Evolutionary conservation across 2,888 invertebrate genomes (phyloP), one percentile per base, ranked within the genome.

Genomic region (Hyles lineata): DNA sequence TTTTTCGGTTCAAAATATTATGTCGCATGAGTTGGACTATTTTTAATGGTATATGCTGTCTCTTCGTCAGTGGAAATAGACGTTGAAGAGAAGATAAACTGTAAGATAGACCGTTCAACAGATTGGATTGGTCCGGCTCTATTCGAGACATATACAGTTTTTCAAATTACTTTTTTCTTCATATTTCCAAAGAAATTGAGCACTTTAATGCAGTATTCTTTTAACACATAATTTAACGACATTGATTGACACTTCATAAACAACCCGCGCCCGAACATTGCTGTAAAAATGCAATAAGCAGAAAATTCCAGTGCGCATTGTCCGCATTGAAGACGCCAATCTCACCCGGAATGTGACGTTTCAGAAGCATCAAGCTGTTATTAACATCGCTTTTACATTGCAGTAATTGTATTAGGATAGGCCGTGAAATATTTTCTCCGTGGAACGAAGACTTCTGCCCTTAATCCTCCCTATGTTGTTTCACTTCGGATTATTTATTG

Each of bases 371-470:
- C 79, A 77, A 74, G 78, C 79, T 81, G 78, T 84, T 83, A 82
- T 85, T 83, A 84, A 80, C 81, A 83, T 79, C 78, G 81, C 80
- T 81, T 80, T 80, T 84, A 85, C 86, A 87, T 89, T 82, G 84
- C 88, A 83, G 87, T 90, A 89, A 91, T 90, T 89, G 89, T 87
- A 90, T 90, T 90, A 87, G 89, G 80, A 82, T 80, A 79, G 77
- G 82, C 80, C 81, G 87, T 83, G 84, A 85, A 88, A 90, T 90
- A 88, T 89, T 89, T 78, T 83, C 83, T 80, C 85, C 81, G 85
- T 85, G 83, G 84, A 81, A 75, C 83, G 82, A 82, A 79, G 81
- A 76, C 70, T 74, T 79, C 78, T 86, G 87, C 87, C 89, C 89
- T 87, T 89, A 89, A 90, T 89, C 85, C 81, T 76, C 72, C 72